phyloP scores from a whole-genome alignment of 1,140 invertebrate genomes.

The Temnothorax nylanderi region DNA sequence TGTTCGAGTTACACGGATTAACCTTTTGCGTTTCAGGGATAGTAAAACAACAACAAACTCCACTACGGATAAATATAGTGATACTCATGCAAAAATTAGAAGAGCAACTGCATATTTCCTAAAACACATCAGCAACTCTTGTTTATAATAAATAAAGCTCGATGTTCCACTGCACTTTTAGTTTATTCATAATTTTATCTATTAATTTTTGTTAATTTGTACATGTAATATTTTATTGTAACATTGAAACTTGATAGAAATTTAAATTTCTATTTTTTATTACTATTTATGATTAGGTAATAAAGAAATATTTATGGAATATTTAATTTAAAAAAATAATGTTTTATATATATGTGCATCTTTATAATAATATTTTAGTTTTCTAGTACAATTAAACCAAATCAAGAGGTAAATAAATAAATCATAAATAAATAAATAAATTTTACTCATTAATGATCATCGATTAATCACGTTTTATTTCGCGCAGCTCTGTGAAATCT shows the following conservation, averaged over 20 bases:
- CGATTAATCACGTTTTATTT: conserved; percentile 12
- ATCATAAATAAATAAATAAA: background rate
- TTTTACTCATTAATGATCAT: background rate
- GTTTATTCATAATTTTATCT: conserved; percentile 6
- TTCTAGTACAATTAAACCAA: background rate
- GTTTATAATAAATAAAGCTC: background rate
- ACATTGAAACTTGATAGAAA: background rate
- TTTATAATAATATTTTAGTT: background rate
- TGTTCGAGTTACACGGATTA: conserved; percentile 40
- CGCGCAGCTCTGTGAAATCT: conserved; percentile 1
- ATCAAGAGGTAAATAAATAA: background rate
- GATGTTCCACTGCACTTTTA: background rate
- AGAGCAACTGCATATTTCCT: background rate
- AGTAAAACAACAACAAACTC: conserved; percentile 35
- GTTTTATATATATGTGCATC: background rate
- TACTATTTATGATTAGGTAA: background rate
- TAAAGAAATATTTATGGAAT: background rate
- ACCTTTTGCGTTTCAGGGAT: conserved; percentile 40
- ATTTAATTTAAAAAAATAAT: conserved; percentile 1
- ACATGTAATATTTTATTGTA: background rate
- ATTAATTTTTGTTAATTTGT: background rate
- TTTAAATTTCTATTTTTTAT: background rate
- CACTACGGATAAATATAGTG: background rate
- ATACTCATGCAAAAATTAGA: background rate
- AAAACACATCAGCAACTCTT: background rate